phyloP scores from a whole-genome alignment of 2,888 invertebrate genomes.

The Mactromeris polynyma region DNA sequence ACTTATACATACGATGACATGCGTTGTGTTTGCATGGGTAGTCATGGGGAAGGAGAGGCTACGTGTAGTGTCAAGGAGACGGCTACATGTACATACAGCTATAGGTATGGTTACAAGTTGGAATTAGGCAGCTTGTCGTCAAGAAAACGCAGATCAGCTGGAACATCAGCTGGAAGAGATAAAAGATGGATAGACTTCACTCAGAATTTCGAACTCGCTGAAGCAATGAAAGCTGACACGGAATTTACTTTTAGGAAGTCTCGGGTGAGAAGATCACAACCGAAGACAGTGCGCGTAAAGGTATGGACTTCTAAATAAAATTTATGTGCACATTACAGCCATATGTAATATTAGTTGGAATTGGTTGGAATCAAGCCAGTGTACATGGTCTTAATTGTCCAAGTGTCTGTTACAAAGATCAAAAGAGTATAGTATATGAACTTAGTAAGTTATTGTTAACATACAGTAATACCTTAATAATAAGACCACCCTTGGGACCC shows the following conservation, averaged over 20 bases:
- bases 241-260: not conserved
- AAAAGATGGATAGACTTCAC: not conserved
- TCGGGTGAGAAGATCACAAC: not conserved
- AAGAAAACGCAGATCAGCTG: not conserved
- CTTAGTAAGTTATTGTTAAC: no score
- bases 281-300: not conserved
- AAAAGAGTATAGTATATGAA: no score
- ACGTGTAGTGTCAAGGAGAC: conserved; percentile 11
- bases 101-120: no score
- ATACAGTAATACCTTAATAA: no score
- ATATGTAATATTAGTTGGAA: no score
- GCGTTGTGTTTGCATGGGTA: not conserved
- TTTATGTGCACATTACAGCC: no score
- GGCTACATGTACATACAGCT: not conserved
- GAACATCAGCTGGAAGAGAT: not conserved
- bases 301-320: not conserved
- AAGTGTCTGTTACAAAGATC: no score
- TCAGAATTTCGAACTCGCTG: not conserved
- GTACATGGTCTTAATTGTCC: no score
- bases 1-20: not conserved
- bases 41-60: not conserved
- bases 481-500: no score
- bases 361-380: no score
- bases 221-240: not conserved
- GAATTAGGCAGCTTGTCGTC: not conserved